Conservation (phyloP, 2,113 vertebrate species). For the Ictalurus punctatus region DNA sequence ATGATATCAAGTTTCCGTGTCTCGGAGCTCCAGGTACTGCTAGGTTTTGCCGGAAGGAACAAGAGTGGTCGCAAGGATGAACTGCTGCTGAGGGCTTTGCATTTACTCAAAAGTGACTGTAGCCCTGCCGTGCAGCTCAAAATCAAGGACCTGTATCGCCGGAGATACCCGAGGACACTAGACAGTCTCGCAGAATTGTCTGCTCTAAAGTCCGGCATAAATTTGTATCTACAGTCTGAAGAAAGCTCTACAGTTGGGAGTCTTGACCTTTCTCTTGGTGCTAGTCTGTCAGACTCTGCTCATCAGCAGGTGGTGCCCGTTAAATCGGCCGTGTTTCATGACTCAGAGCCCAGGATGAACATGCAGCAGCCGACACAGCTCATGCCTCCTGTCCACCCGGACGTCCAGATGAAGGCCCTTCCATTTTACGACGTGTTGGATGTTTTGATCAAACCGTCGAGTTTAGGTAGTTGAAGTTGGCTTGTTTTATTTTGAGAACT, state of each 20-base stretch:
- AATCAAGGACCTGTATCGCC: constrained; percentile 81
- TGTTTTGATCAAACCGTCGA: constrained; percentile 94
- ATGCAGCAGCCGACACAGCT: constrained; percentile 85
- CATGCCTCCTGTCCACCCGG: constrained; percentile 91
- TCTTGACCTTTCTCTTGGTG: constrained; percentile 67
- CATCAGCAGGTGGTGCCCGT: constrained; percentile 71
- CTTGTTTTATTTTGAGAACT: background rate
- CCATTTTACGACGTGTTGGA: constrained; percentile 96
- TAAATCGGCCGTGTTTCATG: constrained; percentile 73
- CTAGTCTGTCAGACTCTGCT: constrained; percentile 70
- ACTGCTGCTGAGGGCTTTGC: constrained; percentile 84
- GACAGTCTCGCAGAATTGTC: constrained; percentile 77
- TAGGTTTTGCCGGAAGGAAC: constrained; percentile 86
- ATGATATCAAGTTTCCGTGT: constrained; percentile 89
- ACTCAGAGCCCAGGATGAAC: constrained; percentile 81
- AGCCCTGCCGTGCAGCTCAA: constrained; percentile 83
- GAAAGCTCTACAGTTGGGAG: constrained; percentile 68
- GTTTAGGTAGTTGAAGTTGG: constrained; percentile 77
- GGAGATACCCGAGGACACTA: constrained; percentile 77
- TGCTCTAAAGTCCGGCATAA: constrained; percentile 60
- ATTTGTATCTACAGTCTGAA: constrained; percentile 68
- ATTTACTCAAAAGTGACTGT: constrained; percentile 83
- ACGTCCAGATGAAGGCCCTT: constrained; percentile 90
- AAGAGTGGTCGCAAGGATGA: constrained; percentile 87
- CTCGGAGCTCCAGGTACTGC: constrained; percentile 85